Evolutionary conservation across 2,113 vertebrate species (phyloP), one percentile per base, ranked within the genome.

Genomic region (Cephalopholis sonnerati): DNA sequence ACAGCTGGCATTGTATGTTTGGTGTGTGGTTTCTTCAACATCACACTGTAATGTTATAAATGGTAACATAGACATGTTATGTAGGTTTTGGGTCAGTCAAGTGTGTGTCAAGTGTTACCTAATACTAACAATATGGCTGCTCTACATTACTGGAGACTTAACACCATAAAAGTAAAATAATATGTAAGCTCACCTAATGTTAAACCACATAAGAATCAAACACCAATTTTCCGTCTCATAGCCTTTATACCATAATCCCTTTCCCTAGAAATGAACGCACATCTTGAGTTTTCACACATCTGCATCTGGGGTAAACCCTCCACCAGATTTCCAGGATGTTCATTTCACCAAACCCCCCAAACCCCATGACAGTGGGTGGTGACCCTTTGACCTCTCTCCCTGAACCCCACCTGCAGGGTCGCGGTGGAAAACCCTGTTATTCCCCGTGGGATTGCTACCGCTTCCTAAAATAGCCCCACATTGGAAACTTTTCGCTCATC

Each of bases 401-500:
- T 82, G 71, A 89, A 74, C 77, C 83, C 15, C 50, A 80, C 59
- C 64, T 71, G 58, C 22, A 75, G 61, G 73, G 79, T 90, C 74
- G 76, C 44, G 41, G 57, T 83, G 82, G 79, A 94, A 89, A 92
- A 63, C 18, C 32, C 2, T 32, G 10, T 50, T 61, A 70, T 75
- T 29, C 83, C 86, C 88, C 62, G 48, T 57, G 55, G 87, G 84
- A 77, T 53, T 87, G 3, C 44, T 75, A 8, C 41, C 68, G 71
- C 64, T 85, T 72, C 85, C 46, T 77, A 72, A 89, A 86, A 89
- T 87, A 90, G 76, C 0, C 44, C 17, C 20, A 48, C 39, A 57
- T 44, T 87, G 87, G 86, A 91, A 91, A 87, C 61, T 78, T 69
- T n/a, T 32, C 58, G 76, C 66, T 82, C 89, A 85, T 79, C 70